phyloP scores from a whole-genome alignment of 23 tunicate species.

The Botrylloides violaceus region DNA sequence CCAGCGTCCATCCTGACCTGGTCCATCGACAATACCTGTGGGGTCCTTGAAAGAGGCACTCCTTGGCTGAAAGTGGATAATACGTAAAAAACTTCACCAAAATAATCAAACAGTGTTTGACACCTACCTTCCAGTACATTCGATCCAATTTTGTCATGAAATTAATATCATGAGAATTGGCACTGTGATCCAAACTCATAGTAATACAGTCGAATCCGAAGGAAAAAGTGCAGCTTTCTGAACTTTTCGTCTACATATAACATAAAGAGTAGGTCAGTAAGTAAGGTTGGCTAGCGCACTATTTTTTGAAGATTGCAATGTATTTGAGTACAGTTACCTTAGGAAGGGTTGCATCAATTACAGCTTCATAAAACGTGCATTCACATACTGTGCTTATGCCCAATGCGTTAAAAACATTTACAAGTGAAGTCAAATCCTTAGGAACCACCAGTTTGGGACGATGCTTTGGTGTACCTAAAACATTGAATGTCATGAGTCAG shows the following conservation, averaged over 20 bases:
- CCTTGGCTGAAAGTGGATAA: conserved; percentile 1
- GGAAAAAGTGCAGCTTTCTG: conserved; percentile 14
- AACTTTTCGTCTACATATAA: not conserved
- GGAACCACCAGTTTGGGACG: conserved; percentile 4
- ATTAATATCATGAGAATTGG: conserved; percentile 60
- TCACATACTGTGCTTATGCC: conserved; percentile 70
- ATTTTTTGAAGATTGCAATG: not conserved
- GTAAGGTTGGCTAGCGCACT: not conserved
- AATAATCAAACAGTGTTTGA: not conserved
- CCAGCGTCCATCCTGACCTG: not conserved
- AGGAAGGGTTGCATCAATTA: conserved; percentile 29
- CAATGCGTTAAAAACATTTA: conserved; percentile 16
- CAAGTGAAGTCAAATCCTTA: conserved; percentile 41
- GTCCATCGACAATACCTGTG: not conserved
- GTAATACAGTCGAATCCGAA: conserved; percentile 24
- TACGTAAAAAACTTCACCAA: no score
- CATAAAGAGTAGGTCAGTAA: not conserved
- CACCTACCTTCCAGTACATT: conserved; percentile 44
- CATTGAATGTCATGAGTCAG: no score
- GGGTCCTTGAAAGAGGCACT: conserved; percentile 6
- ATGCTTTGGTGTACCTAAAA: not conserved
- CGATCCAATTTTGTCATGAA: conserved; percentile 76
- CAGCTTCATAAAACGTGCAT: conserved; percentile 81
- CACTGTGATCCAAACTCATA: conserved; percentile 67
- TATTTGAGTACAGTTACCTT: conserved; percentile 8